phyloP scores from a whole-genome alignment of 92 coral and sea anemone genomes.

The Actinostola sp. region DNA sequence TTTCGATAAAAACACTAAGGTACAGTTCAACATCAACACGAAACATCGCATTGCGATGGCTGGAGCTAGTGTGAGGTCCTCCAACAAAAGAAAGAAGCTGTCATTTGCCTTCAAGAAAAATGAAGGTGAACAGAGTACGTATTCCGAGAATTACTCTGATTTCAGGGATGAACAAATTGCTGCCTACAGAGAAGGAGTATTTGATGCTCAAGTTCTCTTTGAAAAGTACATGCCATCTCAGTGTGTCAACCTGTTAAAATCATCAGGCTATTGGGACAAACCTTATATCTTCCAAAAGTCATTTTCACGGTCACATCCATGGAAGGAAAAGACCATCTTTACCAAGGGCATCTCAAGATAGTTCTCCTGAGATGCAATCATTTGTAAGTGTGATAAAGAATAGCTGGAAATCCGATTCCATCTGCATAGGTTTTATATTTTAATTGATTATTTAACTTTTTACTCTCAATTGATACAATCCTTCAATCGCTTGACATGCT shows the following conservation, averaged over 20 bases:
- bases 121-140: neutral
- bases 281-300: slow-evolving; percentile 39
- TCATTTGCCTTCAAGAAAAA: slow-evolving; percentile 28
- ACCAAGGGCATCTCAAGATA: no score
- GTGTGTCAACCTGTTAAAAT: slow-evolving; percentile 38
- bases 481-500: no score
- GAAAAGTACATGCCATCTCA: slow-evolving; percentile 42
- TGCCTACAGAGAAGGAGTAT: slow-evolving; percentile 43
- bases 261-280: slow-evolving; percentile 24
- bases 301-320: no score
- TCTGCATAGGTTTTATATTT: no score
- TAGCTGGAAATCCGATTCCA: no score
- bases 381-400: no score
- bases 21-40: slow-evolving; percentile 56
- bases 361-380: no score
- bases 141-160: slow-evolving; percentile 26
- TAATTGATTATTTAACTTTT: no score
- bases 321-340: no score
- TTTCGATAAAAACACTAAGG: slow-evolving; percentile 30
- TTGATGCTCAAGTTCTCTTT: slow-evolving; percentile 50
- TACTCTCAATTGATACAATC: no score
- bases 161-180: slow-evolving; percentile 42
- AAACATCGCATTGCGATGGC: slow-evolving; percentile 39
- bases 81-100: slow-evolving; percentile 40
- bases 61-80: slow-evolving; percentile 40